A percentile compares a stretch with the other conserved stretches of the same genome.
phyloP scores from a whole-genome alignment of 2,888 invertebrate species.

The Idaea biselata region DNA sequence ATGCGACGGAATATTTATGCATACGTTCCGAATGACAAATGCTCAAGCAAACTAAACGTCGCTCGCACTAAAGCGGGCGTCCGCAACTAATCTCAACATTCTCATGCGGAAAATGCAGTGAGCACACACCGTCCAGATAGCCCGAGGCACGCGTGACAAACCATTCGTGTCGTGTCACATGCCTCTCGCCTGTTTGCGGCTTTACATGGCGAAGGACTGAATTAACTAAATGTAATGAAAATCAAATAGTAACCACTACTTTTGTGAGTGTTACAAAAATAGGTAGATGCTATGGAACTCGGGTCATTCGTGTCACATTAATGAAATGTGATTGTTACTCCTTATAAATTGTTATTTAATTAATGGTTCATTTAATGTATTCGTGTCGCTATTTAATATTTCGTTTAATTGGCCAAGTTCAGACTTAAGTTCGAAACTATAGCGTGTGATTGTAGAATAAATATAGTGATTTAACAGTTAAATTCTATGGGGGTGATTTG shows the following conservation, averaged over 20 bases:
- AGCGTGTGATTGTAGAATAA: conserved; percentile 19
- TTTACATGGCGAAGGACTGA: neutral
- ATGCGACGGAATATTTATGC: neutral
- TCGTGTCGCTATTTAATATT: neutral
- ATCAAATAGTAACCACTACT: neutral
- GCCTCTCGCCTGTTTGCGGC: too few relatives aligned
- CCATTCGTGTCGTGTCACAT: too few relatives aligned
- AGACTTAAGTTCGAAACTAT: neutral
- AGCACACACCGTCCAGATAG: too few relatives aligned
- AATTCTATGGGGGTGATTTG: conserved; percentile 3
- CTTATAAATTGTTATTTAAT: neutral
- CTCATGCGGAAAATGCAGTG: too few relatives aligned
- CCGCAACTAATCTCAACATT: too few relatives aligned
- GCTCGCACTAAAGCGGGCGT: neutral
- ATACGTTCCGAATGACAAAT: neutral
- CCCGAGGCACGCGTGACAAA: too few relatives aligned
- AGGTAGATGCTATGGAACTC: neutral
- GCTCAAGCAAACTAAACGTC: neutral
- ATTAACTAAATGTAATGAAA: neutral
- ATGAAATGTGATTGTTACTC: neutral
- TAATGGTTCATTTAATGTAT: neutral
- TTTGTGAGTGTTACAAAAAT: neutral
- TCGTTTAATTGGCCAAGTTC: neutral
- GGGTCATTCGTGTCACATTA: neutral
- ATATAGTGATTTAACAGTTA: conserved; percentile 8